These are phyloP conservation scores for Epinotia nisella DNA, from an alignment of 2,888 invertebrate species.

Conservation along the genomic window DNA sequence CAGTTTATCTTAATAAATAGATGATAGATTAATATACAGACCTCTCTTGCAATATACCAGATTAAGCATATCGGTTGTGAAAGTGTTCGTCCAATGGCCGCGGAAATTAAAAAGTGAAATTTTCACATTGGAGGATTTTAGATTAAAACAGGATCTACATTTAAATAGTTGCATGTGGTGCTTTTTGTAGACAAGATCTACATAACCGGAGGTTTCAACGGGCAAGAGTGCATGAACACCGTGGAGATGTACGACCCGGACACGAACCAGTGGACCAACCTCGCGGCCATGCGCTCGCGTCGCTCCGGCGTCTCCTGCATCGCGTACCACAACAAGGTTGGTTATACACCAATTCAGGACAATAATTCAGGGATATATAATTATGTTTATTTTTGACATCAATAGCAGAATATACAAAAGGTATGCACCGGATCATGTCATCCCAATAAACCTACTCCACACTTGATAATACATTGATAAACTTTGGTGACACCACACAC, in stretches of 20 bases:
- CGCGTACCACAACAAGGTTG: constrained; percentile 90
- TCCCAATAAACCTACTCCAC: background rate
- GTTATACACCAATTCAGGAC: too few relatives aligned
- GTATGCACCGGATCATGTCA: background rate
- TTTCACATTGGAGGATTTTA: too few relatives aligned
- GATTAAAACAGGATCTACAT: too few relatives aligned
- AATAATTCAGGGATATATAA: too few relatives aligned
- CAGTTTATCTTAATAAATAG: too few relatives aligned
- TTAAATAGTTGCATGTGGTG: too few relatives aligned
- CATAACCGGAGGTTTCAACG: constrained; percentile 96
- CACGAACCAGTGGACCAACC: constrained; percentile 92
- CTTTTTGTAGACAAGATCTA: constrained; percentile 88
- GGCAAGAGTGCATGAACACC: constrained; percentile 94
- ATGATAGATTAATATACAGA: too few relatives aligned
- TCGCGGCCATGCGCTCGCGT: constrained; percentile 91
- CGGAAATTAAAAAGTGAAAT: too few relatives aligned
- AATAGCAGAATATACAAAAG: too few relatives aligned
- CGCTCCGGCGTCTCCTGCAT: constrained; percentile 97
- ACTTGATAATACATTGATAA: background rate
- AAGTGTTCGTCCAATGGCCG: too few relatives aligned
- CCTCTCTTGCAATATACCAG: too few relatives aligned
- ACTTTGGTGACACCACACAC: background rate
- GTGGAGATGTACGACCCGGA: constrained; percentile 92
- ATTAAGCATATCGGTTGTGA: too few relatives aligned
- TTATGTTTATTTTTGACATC: background rate